Base-by-base conservation (phyloP, 2,888 invertebrate species). In the Dryobotodes eremita region DNA sequence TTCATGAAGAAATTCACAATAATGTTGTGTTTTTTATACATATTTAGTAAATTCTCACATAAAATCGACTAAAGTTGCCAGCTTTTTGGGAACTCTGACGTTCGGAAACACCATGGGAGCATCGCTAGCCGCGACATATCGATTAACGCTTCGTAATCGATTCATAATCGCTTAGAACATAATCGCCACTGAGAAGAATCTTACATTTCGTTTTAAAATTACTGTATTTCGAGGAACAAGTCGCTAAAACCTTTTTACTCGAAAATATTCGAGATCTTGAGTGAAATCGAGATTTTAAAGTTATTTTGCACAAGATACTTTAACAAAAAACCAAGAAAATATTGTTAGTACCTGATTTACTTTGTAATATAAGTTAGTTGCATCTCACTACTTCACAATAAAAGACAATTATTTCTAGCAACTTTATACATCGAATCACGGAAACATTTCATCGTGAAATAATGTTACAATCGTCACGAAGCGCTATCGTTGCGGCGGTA, bases 61-160 rank as follows among this genome's bases (percentile, higher is more conserved):
- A 79, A 82, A 86, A 86, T 86, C 89, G 85, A 89, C 87, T 88
- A 86, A 83, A 89, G 90, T 91, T 92, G 91, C 91, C 92, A 92
- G 91, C 89, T 87, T 90, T 86, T 83, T 88, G 85, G 87, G 87
- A 89, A 88, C 87, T 89, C 77, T 80, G 87, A 89, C 89, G 91
- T 92, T 91, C 92, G 93, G 93, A 93, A 93, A 94, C 94, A 94
- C 94, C 93, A 93, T 91, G 89, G 89, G 90, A 92, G 86, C 90
- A 91, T 91, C 89, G 88, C 88, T 89, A 88, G 89, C 88, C 90
- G 82, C 81, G 72, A 77, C 70, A 79, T 71, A 84, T 77, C 78
- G 83, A 85, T 86, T 75, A 69, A 71, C 83, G 84, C 80, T 88
- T 87, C 88, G 84, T 80, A 74, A 79, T 76, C 85, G 80, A 83